These are phyloP conservation scores for Pomatostomus ruficeps DNA, from an alignment of 2,113 vertebrate species.

Conservation along the genomic window DNA sequence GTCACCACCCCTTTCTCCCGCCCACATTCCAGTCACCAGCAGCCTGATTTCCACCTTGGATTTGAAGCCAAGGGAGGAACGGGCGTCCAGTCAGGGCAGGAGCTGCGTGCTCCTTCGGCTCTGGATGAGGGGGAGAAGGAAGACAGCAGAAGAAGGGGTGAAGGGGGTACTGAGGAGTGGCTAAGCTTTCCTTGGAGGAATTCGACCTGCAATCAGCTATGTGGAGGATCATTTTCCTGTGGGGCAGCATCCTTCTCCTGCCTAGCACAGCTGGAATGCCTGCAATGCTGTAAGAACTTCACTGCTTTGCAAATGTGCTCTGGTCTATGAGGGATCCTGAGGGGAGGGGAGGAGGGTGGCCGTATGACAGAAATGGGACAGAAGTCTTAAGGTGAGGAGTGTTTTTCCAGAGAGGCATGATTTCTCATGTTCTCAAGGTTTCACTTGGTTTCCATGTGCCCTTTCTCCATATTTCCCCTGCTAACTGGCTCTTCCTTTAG, in stretches of 20 bases:
- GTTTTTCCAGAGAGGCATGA: neutral
- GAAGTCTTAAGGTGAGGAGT: neutral
- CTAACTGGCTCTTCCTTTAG: neutral
- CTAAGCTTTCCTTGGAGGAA: neutral
- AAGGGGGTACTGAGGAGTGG: neutral
- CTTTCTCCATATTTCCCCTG: neutral
- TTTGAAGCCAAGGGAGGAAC: neutral
- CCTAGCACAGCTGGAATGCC: neutral
- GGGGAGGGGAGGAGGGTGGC: neutral
- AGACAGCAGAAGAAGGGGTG: neutral
- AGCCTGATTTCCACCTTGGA: neutral
- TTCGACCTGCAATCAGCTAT: neutral
- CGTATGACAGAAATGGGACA: neutral
- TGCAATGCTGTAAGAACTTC: constrained; percentile 25
- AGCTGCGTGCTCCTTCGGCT: neutral
- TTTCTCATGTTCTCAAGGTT: neutral
- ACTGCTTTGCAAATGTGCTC: neutral
- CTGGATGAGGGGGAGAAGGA: neutral
- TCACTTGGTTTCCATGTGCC: neutral
- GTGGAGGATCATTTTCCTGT: constrained; percentile 5
- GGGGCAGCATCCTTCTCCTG: constrained; percentile 30
- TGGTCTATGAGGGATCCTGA: neutral
- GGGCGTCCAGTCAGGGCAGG: neutral
- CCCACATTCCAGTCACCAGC: neutral
- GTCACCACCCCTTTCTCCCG: neutral